Conservation (phyloP, 2,888 invertebrate genomes). For the Eristalis arbustorum region DNA sequence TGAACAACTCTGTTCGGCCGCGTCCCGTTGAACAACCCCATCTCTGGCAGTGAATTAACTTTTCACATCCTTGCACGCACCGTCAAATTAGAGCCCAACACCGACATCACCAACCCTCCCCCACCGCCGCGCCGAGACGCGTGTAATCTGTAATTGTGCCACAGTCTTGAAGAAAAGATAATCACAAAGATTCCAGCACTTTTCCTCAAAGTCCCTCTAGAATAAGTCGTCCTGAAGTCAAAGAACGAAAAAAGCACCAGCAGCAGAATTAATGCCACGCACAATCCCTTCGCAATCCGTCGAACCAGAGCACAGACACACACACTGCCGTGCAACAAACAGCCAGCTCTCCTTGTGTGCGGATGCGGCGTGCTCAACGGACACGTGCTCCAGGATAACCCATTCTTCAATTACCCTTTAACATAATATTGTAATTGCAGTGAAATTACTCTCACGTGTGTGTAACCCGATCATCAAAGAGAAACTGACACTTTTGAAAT, state of each 20-base stretch:
- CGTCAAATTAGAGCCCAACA: conserved; percentile 34
- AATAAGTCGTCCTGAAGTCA: conserved; percentile 4
- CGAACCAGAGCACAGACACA: neutral
- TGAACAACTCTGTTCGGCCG: conserved; percentile 53
- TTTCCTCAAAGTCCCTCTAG: conserved; percentile 49
- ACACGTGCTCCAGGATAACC: conserved; percentile 71
- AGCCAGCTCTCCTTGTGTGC: neutral
- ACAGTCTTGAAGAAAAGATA: conserved; percentile 55
- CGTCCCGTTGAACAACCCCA: conserved; percentile 3
- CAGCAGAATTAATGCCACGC: conserved; percentile 31
- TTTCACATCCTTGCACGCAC: conserved; percentile 59
- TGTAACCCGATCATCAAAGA: conserved; percentile 78
- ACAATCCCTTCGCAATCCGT: conserved; percentile 33
- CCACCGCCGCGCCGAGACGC: neutral
- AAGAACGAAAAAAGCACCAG: neutral
- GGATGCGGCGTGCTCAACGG: conserved; percentile 31
- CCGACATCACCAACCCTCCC: neutral
- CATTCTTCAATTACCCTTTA: conserved; percentile 80
- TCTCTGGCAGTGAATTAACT: conserved; percentile 47
- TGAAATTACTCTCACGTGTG: conserved; percentile 80
- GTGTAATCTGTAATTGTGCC: conserved; percentile 35
- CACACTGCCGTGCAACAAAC: conserved; percentile 12
- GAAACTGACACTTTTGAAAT: conserved; percentile 65
- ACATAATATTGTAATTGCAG: conserved; percentile 79
- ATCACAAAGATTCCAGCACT: conserved; percentile 49